A percentile compares a stretch with the other conserved stretches of the same genome.
These are phyloP conservation scores for Eupithecia abbreviata DNA, from an alignment of 2,888 invertebrate species.

Conservation along the genomic window DNA sequence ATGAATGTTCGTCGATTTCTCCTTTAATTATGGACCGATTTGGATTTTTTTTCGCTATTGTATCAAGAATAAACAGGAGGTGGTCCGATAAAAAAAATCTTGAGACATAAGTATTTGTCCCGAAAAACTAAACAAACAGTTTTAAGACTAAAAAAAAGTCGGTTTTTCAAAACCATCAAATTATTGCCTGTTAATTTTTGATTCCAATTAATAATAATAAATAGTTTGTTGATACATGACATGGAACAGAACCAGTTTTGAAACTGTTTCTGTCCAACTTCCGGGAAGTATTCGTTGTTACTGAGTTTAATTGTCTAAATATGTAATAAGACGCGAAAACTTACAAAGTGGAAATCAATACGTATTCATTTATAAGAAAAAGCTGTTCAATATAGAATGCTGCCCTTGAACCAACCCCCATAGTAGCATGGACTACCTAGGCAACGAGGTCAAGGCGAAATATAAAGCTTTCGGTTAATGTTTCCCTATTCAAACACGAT, in stretches of 20 bases:
- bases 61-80: too few species aligned
- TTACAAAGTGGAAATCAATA: slow-evolving; percentile 2
- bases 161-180: too few species aligned
- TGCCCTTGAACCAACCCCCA: slow-evolving; percentile 33
- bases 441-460: slow-evolving; percentile 43
- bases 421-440: slow-evolving; percentile 33
- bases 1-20: too few species aligned
- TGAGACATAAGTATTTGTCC: too few species aligned
- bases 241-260: too few species aligned
- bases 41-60: too few species aligned
- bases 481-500: slow-evolving; percentile 42
- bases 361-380: slow-evolving; percentile 7
- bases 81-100: too few species aligned
- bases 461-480: slow-evolving; percentile 41
- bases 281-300: neutral
- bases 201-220: too few species aligned
- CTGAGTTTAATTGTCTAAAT: neutral
- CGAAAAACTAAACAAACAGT: too few species aligned
- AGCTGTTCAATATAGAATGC: slow-evolving; percentile 21
- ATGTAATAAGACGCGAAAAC: neutral
- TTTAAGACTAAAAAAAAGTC: too few species aligned
- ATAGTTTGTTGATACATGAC: too few species aligned
- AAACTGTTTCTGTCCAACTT: neutral
- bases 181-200: slow-evolving; percentile 5
- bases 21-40: too few species aligned